Evolutionary conservation across 2,888 invertebrate species (phyloP), one percentile per base, ranked within the genome.

Genomic region (Plagodis pulveraria): DNA sequence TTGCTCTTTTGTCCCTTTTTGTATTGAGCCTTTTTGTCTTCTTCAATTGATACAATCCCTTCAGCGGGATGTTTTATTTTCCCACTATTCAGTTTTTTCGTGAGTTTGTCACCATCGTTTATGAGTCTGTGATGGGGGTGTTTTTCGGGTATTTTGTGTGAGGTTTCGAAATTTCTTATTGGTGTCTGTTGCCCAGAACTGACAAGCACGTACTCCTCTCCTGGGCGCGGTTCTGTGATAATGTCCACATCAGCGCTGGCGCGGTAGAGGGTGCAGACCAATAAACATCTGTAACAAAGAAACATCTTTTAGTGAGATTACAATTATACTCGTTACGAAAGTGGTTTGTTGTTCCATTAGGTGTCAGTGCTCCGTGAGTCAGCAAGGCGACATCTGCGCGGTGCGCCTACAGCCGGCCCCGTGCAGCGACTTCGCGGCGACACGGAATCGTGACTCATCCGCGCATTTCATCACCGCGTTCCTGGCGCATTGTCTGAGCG

Each of bases 121-220:
- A 84, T 70, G 44, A 83, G 67, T 50, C 86, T 81, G 48, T 91
- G 86, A 56, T 83, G 67, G 0, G 91, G 88, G 64, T 91, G 86
- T 71, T 91, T 89, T 11, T 91, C 93, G 0, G 95, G 95, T 67
- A 95, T 93, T 85, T 96, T 96, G 78, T 96, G 96, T 2, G 96
- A 93, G 2, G 96, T 95, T 84, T 96, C 96, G 73, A 96, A 96
- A 72, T 84, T 85, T 71, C 87, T 84, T 34, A 93, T 56, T 0
- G 91, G 87, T 33, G 91, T 91, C 69, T 92, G 91, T 65, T 91
- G 89, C 22, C 91, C 93, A 11, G 93, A 90, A 71, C 94, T 94
- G 57, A 95, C 94, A 72, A 94, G 91, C 45, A 95, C 95, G 80
- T 94, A 95, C 78, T 95, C 95, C 73, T 95, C 94, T 33, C 95